Evolutionary conservation across 1,140 invertebrate species (phyloP).

Genomic region (Caenorhabditis tropicalis): DNA sequence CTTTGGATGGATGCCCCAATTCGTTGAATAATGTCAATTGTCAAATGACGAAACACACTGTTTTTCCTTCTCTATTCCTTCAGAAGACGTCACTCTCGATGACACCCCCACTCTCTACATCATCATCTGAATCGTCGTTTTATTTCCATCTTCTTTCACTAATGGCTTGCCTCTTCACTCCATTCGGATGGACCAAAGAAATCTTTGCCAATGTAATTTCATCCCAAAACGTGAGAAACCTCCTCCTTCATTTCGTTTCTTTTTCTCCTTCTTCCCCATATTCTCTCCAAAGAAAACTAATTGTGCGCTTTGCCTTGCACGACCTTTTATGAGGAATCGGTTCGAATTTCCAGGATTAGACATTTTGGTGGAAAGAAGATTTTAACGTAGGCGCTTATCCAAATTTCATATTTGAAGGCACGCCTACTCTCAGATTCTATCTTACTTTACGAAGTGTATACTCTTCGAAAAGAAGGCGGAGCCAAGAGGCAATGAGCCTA

Average conservation of each 20-base stretch:
- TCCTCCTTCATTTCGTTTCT: background rate
- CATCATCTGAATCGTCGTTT: background rate
- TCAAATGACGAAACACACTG: background rate
- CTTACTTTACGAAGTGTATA: background rate
- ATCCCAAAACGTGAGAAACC: constrained; percentile 8
- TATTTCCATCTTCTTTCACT: background rate
- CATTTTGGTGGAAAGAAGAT: background rate
- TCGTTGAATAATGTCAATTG: background rate
- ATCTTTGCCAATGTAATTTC: background rate
- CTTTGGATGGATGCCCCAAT: too few relatives aligned
- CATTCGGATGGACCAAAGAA: background rate
- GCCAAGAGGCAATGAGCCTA: background rate
- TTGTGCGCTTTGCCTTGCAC: constrained; percentile 1
- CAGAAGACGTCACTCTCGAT: background rate
- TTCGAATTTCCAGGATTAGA: background rate
- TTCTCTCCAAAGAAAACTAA: background rate
- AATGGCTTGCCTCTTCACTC: background rate
- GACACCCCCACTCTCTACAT: background rate
- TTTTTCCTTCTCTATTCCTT: background rate
- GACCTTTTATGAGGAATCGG: background rate
- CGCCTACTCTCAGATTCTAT: background rate
- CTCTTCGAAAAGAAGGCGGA: background rate
- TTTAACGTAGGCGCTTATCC: background rate
- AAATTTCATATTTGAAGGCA: background rate
- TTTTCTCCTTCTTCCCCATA: background rate